Conservation (phyloP, 2,797 vertebrate species). For the Sebastes alutus region DNA sequence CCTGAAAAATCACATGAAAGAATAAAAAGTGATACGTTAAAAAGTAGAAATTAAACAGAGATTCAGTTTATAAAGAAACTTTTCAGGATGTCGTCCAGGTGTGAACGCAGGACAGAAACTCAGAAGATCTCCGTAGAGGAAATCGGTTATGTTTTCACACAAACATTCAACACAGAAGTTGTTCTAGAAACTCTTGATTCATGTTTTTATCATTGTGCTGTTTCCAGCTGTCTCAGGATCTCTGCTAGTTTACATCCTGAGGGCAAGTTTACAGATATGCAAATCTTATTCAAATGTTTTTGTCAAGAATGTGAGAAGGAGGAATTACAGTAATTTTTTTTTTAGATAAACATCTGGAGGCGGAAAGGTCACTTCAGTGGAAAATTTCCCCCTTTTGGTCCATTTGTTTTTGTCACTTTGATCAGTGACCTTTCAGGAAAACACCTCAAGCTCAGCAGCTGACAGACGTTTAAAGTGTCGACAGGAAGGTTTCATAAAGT, state of each 20-base stretch:
- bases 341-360: neutral
- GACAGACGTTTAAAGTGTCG: slow-evolving; percentile 4
- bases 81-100: neutral
- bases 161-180: neutral
- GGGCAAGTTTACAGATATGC: neutral
- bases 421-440: slow-evolving; percentile 20
- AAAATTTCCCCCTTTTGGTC: neutral
- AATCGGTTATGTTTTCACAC: no score
- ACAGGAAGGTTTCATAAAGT: neutral
- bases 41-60: neutral
- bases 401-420: slow-evolving; percentile 10
- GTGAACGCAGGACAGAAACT: neutral
- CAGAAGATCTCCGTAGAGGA: neutral
- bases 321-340: neutral
- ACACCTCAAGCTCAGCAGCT: neutral
- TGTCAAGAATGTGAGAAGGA: neutral
- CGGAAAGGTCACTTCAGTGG: slow-evolving; percentile 2
- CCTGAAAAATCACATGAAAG: neutral
- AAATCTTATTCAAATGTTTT: slow-evolving; percentile 52
- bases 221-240: no score
- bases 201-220: neutral
- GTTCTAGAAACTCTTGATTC: neutral
- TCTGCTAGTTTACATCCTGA: neutral
- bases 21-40: neutral
- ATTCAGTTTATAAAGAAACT: neutral